Evolutionary conservation across 23 tunicate species (phyloP).

Genomic region (Styela clava): DNA sequence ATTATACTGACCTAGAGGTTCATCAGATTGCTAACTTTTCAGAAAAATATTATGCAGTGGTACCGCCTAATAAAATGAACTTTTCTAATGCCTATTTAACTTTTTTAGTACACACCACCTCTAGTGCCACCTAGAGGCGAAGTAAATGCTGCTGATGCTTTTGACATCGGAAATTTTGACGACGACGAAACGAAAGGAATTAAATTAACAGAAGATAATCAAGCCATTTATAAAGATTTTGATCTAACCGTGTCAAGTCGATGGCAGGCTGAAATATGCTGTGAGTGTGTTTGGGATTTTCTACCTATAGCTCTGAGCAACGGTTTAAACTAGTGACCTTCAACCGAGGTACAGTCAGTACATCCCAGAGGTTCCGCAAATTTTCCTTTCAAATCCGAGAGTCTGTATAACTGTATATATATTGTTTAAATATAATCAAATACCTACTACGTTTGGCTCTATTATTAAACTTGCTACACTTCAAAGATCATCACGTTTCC

Average conservation of each 20-base stretch:
- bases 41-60: no score
- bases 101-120: slow-evolving; percentile 69
- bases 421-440: no score
- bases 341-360: no score
- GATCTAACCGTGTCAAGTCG: slow-evolving; percentile 71
- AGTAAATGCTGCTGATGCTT: slow-evolving; percentile 98
- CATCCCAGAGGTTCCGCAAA: background rate
- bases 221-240: slow-evolving; percentile 76
- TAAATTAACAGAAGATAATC: slow-evolving; percentile 79
- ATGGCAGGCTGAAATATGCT: slow-evolving; percentile 89
- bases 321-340: background rate
- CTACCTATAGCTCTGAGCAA: background rate
- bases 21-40: no score
- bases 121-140: slow-evolving; percentile 94
- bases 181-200: slow-evolving; percentile 98
- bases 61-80: no score
- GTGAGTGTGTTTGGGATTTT: slow-evolving; percentile 51
- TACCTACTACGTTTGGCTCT: no score
- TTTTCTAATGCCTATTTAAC: no score
- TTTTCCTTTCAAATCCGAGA: no score
- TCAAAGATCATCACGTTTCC: no score
- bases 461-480: no score
- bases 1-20: no score
- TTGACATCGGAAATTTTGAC: slow-evolving; percentile 97
- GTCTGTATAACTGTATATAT: no score